phyloP scores from a whole-genome alignment of 2,888 invertebrate genomes.

The Germaria angustata region DNA sequence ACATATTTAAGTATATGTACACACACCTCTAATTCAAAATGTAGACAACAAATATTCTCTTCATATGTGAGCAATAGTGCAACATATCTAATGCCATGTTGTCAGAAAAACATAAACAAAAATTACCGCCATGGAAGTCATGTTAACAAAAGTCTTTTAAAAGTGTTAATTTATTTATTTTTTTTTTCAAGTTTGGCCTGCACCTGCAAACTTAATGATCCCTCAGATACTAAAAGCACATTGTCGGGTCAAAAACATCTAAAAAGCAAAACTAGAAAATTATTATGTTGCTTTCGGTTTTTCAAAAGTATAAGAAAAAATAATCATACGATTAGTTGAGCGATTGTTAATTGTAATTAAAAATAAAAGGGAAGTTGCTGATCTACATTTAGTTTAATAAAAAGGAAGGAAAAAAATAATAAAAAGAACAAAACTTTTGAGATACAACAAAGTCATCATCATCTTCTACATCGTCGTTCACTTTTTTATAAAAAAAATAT shows the following conservation, averaged over 20 bases:
- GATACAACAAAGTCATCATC: not conserved
- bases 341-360: slow-evolving; percentile 61
- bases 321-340: slow-evolving; percentile 43
- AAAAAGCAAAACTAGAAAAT: not conserved
- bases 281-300: not conserved
- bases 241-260: not conserved
- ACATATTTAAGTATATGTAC: too few species aligned
- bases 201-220: slow-evolving; percentile 52
- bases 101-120: not conserved
- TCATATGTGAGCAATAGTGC: not conserved
- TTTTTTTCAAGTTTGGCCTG: slow-evolving; percentile 29
- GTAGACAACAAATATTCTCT: slow-evolving; percentile 5
- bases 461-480: slow-evolving; percentile 10
- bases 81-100: not conserved
- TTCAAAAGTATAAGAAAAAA: slow-evolving; percentile 16
- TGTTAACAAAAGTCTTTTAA: slow-evolving; percentile 51
- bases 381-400: slow-evolving; percentile 19
- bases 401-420: not conserved
- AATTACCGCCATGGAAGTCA: slow-evolving; percentile 34
- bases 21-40: slow-evolving; percentile 15
- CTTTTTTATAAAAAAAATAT: not conserved
- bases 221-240: slow-evolving; percentile 30
- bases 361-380: slow-evolving; percentile 46
- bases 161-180: slow-evolving; percentile 61
- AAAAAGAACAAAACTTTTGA: not conserved